phyloP scores from a whole-genome alignment of 1,140 invertebrate species.

The Acromyrmex charruanus region DNA sequence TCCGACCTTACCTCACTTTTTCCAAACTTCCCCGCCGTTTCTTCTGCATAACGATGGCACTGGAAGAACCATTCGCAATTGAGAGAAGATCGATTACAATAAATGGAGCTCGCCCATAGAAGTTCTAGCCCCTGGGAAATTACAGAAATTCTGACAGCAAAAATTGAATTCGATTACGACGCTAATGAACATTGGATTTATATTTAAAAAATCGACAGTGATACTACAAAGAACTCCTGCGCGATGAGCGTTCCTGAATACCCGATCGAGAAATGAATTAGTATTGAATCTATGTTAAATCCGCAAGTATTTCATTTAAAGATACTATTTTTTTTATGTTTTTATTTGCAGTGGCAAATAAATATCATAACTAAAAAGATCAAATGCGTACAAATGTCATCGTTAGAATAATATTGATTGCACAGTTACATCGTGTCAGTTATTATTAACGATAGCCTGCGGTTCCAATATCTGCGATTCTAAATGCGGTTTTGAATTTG shows the following conservation, averaged over 20 bases:
- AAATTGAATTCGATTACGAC: constrained; percentile 32
- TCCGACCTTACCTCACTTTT: neutral
- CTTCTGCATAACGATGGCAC: neutral
- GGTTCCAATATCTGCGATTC: constrained; percentile 39
- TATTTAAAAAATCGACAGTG: constrained; percentile 17
- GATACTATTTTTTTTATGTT: neutral
- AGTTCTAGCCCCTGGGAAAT: constrained; percentile 19
- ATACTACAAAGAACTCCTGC: constrained; percentile 9
- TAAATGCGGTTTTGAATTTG: constrained; percentile 41
- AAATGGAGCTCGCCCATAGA: neutral
- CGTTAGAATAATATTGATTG: neutral
- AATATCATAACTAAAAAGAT: neutral
- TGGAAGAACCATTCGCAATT: neutral
- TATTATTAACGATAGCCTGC: constrained; percentile 42
- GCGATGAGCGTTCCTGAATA: constrained; percentile 10
- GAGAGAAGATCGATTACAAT: constrained; percentile 34
- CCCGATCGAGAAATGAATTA: neutral
- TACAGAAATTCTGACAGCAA: constrained; percentile 39
- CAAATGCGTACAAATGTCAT: neutral
- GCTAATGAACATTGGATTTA: constrained; percentile 35
- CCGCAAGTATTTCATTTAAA: neutral
- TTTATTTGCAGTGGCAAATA: neutral
- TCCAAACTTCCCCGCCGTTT: neutral
- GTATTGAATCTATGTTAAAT: constrained; percentile 21
- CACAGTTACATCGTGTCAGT: neutral